Evolutionary conservation across 2,113 vertebrate genomes (phyloP).

Genomic region (Microcebus murinus): DNA sequence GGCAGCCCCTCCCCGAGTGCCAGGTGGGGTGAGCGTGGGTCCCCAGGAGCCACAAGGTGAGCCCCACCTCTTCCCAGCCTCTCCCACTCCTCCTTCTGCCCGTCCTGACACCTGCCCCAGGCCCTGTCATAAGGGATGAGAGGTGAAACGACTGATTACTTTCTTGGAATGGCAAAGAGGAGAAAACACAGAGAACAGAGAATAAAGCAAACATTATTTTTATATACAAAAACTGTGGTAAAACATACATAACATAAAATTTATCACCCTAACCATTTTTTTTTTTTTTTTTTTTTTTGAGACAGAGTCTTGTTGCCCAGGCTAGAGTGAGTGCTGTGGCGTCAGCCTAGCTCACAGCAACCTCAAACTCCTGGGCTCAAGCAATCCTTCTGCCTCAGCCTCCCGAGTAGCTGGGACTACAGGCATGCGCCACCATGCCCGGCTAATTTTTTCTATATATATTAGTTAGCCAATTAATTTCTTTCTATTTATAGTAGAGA

Average conservation of each 20-base stretch:
- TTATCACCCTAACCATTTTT: fast-evolving
- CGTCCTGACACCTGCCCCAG: not conserved
- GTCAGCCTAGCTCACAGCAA: no score
- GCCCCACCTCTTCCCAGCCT: no score
- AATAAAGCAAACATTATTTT: not conserved
- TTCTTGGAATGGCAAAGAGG: not conserved
- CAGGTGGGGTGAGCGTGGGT: not conserved
- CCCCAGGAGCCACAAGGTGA: not conserved
- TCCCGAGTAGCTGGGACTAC: no score
- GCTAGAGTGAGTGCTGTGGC: no score
- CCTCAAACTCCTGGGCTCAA: no score
- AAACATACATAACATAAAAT: not conserved
- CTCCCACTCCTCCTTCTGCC: not conserved
- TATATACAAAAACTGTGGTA: not conserved
- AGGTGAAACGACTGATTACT: not conserved
- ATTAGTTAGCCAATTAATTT: no score
- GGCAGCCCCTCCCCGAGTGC: not conserved
- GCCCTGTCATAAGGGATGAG: not conserved
- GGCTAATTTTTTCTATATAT: no score
- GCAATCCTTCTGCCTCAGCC: no score
- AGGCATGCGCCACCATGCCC: no score
- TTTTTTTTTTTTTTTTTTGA: no score
- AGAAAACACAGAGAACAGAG: not conserved
- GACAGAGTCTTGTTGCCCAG: no score
- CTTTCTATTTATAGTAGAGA: no score